Percentiles rank a stretch among this genome's conserved stretches.
Conservation (phyloP, 2,888 invertebrate species). For the Phortica magna region DNA sequence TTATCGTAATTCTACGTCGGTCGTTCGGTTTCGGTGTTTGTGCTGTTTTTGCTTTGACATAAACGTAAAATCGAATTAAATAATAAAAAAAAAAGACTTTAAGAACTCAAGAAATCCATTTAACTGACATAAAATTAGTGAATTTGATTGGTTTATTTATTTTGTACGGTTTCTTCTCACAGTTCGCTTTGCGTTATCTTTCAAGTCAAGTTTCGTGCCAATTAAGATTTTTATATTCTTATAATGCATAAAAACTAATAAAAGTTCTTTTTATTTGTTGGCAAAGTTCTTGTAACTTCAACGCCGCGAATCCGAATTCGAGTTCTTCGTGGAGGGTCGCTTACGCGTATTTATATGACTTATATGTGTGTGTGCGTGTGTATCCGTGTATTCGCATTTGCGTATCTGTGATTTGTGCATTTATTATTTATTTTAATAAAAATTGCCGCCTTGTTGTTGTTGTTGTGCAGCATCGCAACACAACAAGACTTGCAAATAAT, state of each 20-base stretch:
- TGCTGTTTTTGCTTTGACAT: not conserved
- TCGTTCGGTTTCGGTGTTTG: not conserved
- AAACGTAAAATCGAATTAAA: not conserved
- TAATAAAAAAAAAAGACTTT: too few species aligned
- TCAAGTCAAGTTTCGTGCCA: too few species aligned
- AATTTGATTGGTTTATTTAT: not conserved
- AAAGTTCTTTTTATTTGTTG: too few species aligned
- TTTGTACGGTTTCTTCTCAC: not conserved
- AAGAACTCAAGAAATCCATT: not conserved
- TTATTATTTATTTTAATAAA: constrained; percentile 18
- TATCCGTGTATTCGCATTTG: not conserved
- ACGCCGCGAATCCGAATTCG: too few species aligned
- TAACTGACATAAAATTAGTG: not conserved
- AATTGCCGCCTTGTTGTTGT: not conserved
- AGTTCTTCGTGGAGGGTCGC: constrained; percentile 16
- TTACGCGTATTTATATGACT: not conserved
- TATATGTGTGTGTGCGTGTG: not conserved
- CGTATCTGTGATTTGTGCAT: constrained; percentile 13
- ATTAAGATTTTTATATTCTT: too few species aligned
- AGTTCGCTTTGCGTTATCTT: too few species aligned
- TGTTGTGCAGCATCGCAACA: too few species aligned
- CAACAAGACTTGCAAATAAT: not conserved
- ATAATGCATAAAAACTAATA: too few species aligned
- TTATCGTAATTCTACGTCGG: not conserved
- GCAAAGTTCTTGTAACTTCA: too few species aligned